Evolutionary conservation across 2,113 vertebrate species (phyloP).

Genomic region (Lepisosteus oculatus): DNA sequence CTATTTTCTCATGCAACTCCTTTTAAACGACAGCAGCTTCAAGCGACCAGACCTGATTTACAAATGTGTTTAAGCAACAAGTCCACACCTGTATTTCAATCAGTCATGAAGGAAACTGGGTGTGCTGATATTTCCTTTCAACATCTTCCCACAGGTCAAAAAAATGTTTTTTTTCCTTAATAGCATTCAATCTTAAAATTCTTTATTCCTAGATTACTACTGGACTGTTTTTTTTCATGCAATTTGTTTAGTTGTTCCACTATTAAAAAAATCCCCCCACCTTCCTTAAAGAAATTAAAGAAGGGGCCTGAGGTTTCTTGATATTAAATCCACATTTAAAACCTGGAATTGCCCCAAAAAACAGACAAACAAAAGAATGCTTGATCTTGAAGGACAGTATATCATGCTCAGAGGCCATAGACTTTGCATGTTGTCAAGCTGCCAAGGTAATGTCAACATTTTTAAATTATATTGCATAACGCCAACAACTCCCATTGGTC

Average conservation of each 20-base stretch:
- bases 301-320: constrained; percentile 22
- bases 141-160: constrained; percentile 29
- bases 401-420: constrained; percentile 25
- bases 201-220: background rate
- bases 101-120: constrained; percentile 48
- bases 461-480: constrained; percentile 23
- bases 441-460: constrained; percentile 18
- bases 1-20: no score
- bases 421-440: constrained; percentile 4
- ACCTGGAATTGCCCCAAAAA: constrained; percentile 24
- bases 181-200: background rate
- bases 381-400: constrained; percentile 29
- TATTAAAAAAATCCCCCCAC: background rate
- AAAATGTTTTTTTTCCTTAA: background rate
- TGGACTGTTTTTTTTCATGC: background rate
- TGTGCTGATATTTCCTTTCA: constrained; percentile 42
- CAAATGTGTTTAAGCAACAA: constrained; percentile 33
- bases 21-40: no score
- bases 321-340: constrained; percentile 35
- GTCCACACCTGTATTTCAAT: constrained; percentile 47
- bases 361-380: constrained; percentile 14
- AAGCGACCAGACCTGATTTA: no score
- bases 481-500: no score
- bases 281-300: background rate
- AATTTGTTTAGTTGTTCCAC: no score